Base-by-base conservation (phyloP, 2,888 invertebrate species). In the Mythimna lalbum region DNA sequence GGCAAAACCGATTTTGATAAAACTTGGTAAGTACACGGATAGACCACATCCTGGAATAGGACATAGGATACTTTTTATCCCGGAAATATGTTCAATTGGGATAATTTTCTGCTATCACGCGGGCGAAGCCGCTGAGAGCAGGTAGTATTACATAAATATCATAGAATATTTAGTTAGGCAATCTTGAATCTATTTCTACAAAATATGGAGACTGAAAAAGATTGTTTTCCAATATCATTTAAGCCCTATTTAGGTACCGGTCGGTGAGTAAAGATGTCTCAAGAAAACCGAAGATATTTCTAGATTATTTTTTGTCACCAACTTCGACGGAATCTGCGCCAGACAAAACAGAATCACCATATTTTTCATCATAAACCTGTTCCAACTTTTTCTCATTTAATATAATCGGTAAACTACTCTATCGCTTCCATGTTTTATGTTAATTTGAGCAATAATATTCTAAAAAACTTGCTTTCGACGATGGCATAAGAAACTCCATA, bases 361-460 rank as follows among this genome's bases (percentile, higher is more conserved):
- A 77, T 56, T 50, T 47, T 71, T 27, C n/a, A 53, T 23, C 7
- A 21, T 31, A 36, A 73, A 79, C 76, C 52, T 63, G 76, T 61
- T 67, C 27, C 4, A 23, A 53, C 33, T 23, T 62, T 27, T 21
- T 68, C 23, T 39, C 39, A 52, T 49, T 52, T 31, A 10, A 27
- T 21, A 59, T 47, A 61, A 65, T 50, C 59, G n/a, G 14, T 47
- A 36, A 57, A 78, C 61, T 12, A 14, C 31, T 60, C 21, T 5
- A 67, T 64, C 7, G 43, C 55, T 21, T 12, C 3, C 52, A 57
- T 52, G 60, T 75, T 60, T 69, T 75, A 76, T 78, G 76, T 63
- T 27, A 80, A 78, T 80, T 43, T 17, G 27, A 31, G n/a, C 33
- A 56, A 53, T 33, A 63, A 63, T 53, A 62, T 14, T 12, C 23